Conservation (phyloP, 2,797 vertebrate genomes). For the Parambassis ranga region DNA sequence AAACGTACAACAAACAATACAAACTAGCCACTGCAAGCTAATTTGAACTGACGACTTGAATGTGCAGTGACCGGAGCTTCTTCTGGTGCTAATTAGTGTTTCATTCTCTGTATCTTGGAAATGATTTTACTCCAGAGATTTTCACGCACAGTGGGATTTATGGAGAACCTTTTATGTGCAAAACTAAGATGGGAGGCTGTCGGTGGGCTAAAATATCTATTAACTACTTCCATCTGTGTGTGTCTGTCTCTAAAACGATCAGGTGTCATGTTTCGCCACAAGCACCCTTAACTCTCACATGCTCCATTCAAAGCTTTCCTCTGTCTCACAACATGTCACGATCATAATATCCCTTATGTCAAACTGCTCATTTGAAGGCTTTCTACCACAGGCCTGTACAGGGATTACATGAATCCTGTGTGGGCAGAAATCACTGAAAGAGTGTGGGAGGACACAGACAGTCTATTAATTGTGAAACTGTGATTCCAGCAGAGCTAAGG, state of each 20-base stretch:
- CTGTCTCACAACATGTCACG: neutral
- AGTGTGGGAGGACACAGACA: neutral
- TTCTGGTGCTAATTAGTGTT: neutral
- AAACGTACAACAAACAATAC: no score
- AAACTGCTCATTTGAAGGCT: neutral
- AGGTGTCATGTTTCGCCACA: constrained; percentile 8
- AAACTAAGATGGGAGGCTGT: constrained; percentile 5
- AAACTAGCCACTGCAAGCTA: no score
- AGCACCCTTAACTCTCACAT: neutral
- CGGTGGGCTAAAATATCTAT: neutral
- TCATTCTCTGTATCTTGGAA: neutral
- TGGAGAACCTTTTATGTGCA: neutral
- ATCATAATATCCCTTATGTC: neutral
- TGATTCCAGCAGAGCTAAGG: no score
- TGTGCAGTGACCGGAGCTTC: no score
- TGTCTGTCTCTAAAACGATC: constrained; percentile 13
- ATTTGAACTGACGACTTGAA: no score
- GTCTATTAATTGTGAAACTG: neutral
- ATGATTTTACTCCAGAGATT: neutral
- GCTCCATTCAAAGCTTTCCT: neutral
- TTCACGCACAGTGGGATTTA: neutral
- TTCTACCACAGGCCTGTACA: neutral
- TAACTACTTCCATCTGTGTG: constrained; percentile 13
- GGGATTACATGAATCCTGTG: neutral
- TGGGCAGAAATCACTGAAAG: neutral